Base-by-base conservation (phyloP, 2,113 vertebrate genomes). In the Phyllostomus discolor region DNA sequence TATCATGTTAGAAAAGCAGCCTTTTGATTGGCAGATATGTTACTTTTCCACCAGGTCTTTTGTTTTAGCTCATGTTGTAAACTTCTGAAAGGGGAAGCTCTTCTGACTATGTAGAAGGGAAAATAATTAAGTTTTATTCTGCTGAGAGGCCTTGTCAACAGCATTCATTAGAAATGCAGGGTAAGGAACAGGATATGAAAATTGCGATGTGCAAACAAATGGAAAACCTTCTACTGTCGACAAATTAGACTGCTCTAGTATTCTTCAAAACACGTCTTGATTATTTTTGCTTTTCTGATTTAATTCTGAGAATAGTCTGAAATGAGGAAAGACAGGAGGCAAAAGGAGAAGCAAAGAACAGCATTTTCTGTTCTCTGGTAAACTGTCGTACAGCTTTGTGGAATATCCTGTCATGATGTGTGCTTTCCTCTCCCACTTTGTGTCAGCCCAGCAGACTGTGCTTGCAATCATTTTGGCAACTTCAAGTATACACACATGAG, bases 141-240 rank as follows among this genome's bases (percentile, higher is more conserved):
- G 35, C 85, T 91, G 59, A 94, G 81, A 94, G 52, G 38, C 67
- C 41, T 4, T 66, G 76, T 94, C 66, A 94, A 72, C 35, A 86
- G 28, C 66, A 46, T 28, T 92, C 70, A 78, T 76, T 88, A 78
- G 92, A 91, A 89, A 82, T 95, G 67, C 81, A 97, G 52, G 72
- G n/a, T 88, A 72, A 96, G 82, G 38, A 69, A 90, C 46, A 95
- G n/a, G 73, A 72, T 90, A 70, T 95, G 59, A 88, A 92, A 96
- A 92, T 84, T 82, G 20, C 41, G 83, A 43, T 67, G 17, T 89
- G 38, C 38, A 83, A 82, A 67, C 31, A 95, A 86, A 93, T 88
- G 50, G 78, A 89, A 94, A 85, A 72, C 41, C 35, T 88, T 90
- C 50, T 46, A 90, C 41, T 90, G 57, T 84, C 73, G 91, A 91